Conservation (phyloP, 2,797 vertebrate genomes). For the Artibeus jamaicensis region DNA sequence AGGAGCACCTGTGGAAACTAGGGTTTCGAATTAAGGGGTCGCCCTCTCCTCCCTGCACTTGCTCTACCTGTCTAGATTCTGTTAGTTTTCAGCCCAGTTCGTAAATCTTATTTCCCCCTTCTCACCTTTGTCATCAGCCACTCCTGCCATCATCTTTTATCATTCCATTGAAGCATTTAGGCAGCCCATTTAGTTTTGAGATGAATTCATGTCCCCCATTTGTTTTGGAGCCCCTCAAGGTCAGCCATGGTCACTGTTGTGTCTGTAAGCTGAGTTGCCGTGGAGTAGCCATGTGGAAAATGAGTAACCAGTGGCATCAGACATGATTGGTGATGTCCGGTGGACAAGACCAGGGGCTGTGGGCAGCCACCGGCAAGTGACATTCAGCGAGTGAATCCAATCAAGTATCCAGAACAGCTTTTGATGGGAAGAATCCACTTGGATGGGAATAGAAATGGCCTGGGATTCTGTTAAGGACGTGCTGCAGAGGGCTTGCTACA, state of each 20-base stretch:
- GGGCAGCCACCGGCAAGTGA: neutral
- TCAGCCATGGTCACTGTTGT: neutral
- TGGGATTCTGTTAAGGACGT: neutral
- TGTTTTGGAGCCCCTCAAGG: neutral
- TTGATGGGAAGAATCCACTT: neutral
- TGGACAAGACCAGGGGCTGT: neutral
- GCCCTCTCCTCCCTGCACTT: rapidly evolving
- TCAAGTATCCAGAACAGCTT: neutral
- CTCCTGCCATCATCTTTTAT: neutral
- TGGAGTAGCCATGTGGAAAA: neutral
- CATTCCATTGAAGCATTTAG: neutral
- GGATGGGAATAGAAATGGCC: neutral
- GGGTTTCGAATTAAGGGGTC: neutral
- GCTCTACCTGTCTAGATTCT: neutral
- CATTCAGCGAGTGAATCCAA: neutral
- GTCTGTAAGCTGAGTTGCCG: neutral
- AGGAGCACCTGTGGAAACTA: neutral
- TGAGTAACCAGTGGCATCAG: neutral
- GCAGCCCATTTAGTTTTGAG: neutral
- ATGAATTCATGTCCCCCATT: neutral
- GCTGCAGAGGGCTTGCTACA: neutral
- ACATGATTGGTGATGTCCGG: neutral
- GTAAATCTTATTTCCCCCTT: neutral
- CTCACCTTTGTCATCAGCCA: neutral
- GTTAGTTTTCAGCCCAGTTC: neutral